Evolutionary conservation across 2,888 invertebrate genomes (phyloP), one percentile per base, ranked within the genome.

Genomic region (Helleia helle): DNA sequence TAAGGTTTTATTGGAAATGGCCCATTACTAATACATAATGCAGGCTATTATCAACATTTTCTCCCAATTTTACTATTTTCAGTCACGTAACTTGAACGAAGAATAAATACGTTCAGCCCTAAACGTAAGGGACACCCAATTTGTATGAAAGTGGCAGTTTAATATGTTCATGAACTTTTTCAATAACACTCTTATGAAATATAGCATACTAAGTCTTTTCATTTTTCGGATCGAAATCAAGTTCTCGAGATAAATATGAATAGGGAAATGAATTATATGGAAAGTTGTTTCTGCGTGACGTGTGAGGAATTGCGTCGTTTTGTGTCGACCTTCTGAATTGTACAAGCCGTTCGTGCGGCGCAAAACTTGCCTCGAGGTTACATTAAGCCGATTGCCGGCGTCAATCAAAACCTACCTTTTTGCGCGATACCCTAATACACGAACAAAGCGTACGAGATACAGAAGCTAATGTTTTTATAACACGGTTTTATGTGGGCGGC

Each of bases 11-110:
- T 83, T 83, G 77, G 75, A 76, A 74, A 76, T 75, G 75, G 77
- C 79, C 81, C 74, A 81, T 84, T 79, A 81, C 79, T 75, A 76
- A 80, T 76, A n/a, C n/a, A n/a, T n/a, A n/a, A n/a, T 77, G 80
- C 75, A n/a, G n/a, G n/a, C n/a, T n/a, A 83, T 84, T 83, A 84
- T 84, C 83, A 84, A 81, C 79, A 80, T 83, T 81, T 81, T 81
- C 83, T 80, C 79, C 80, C 77, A 66, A 81, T 80, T 83, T 83
- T 83, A 83, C 81, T 84, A 81, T 83, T 83, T 81, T 83, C 70
- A 83, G 84, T 81, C 84, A 84, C 81, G 84, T 81, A 83, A 81
- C 73, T 74, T 72, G 66, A 76, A 77, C 75, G 72, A 70, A 68
- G 71, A 71, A 73, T 74, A 75, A 77, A 72, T 75, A 76, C 69